These are phyloP conservation scores for Callimorpha dominula DNA, from an alignment of 2,888 invertebrate species.

Conservation along the genomic window DNA sequence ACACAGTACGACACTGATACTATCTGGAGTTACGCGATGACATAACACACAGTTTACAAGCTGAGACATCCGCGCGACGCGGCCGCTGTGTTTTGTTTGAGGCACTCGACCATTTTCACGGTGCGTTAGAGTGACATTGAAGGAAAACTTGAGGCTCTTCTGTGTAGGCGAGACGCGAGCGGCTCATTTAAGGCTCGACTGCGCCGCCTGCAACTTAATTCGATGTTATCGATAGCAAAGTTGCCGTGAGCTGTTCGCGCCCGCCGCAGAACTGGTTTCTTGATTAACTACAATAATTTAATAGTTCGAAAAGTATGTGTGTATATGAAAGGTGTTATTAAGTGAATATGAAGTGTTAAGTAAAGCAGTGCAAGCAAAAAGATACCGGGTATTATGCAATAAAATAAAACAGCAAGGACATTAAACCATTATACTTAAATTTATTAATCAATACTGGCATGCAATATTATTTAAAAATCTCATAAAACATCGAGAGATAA, in stretches of 20 bases:
- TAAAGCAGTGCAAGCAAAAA: conserved; percentile 28
- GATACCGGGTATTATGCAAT: conserved; percentile 28
- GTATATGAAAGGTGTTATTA: conserved; percentile 5
- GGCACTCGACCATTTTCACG: conserved; percentile 61
- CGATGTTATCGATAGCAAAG: conserved; percentile 12
- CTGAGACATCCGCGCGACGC: conserved; percentile 72
- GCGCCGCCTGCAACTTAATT: conserved; percentile 32
- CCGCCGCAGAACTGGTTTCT: conserved; percentile 29
- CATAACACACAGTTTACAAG: conserved; percentile 59
- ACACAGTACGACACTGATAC: conserved; percentile 48
- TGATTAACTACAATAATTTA: conserved; percentile 10
- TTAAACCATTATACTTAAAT: conserved; percentile 85
- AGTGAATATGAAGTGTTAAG: conserved; percentile 2
- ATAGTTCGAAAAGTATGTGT: conserved; percentile 14
- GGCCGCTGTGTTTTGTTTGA: conserved; percentile 72
- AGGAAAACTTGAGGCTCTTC: conserved; percentile 58
- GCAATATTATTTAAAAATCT: conserved; percentile 81
- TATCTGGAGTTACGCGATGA: conserved; percentile 56
- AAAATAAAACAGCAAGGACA: conserved; percentile 76
- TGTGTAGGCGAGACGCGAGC: conserved; percentile 47
- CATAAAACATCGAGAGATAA: conserved; percentile 81
- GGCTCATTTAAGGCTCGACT: conserved; percentile 40
- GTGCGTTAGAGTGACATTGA: conserved; percentile 71
- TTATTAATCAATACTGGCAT: conserved; percentile 84
- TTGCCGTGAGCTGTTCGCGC: conserved; percentile 23